Conservation (phyloP, 2,113 vertebrate genomes). For the Cichladusa arquata region DNA sequence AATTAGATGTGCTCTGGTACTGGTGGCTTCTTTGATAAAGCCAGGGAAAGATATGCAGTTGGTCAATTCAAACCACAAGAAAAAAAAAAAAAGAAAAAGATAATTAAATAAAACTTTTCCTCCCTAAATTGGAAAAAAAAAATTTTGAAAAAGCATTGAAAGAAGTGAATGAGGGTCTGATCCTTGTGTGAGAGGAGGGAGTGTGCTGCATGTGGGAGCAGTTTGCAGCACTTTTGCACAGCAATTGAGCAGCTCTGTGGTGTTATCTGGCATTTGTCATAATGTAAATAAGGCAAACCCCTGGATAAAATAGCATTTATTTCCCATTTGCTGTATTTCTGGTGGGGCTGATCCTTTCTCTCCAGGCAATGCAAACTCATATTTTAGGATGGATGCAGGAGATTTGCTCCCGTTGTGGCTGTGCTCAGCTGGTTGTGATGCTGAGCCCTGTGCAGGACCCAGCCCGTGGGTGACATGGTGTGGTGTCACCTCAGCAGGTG, state of each 20-base stretch:
- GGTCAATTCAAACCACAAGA: constrained; percentile 46
- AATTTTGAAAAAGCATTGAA: background rate
- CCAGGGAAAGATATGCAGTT: constrained; percentile 18
- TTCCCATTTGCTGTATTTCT: background rate
- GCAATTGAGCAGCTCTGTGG: background rate
- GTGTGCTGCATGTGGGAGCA: background rate
- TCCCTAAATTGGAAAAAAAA: background rate
- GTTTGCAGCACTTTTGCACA: background rate
- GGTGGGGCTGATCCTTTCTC: background rate
- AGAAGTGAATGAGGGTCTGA: background rate
- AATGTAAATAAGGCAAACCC: background rate
- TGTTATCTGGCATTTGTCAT: background rate
- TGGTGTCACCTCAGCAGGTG: background rate
- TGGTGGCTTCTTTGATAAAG: constrained; percentile 69
- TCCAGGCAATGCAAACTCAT: accelerated
- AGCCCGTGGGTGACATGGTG: background rate
- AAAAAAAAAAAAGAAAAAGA: background rate
- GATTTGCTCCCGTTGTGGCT: background rate
- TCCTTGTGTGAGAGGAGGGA: background rate
- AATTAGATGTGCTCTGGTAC: constrained; percentile 67
- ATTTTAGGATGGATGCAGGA: background rate
- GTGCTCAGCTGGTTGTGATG: accelerated
- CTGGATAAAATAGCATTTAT: background rate
- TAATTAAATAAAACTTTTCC: constrained; percentile 70
- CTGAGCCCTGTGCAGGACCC: background rate